Evolutionary conservation across 2,113 vertebrate species (phyloP).

Genomic region (Eretmodus cyanostictus): DNA sequence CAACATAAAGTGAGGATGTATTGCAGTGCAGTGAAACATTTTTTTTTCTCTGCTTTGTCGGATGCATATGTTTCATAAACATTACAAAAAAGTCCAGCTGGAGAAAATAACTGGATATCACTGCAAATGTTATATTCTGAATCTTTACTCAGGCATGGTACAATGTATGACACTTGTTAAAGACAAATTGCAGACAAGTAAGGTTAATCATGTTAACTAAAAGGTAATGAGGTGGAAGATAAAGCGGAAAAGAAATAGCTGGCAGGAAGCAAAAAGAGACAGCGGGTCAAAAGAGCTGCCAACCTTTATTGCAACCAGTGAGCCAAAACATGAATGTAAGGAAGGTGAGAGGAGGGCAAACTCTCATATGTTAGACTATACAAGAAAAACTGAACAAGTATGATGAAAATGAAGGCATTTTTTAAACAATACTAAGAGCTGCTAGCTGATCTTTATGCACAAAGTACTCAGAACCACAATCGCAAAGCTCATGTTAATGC

Average conservation of each 20-base stretch:
- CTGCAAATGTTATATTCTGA: not conserved
- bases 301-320: constrained; percentile 36
- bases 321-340: constrained; percentile 3
- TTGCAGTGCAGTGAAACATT: not conserved
- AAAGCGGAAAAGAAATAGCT: constrained; percentile 9
- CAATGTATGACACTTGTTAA: not conserved
- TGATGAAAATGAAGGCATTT: not conserved
- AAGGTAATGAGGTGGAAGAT: constrained; percentile 51
- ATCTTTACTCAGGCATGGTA: not conserved
- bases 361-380: not conserved
- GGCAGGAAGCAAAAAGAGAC: constrained; percentile 27
- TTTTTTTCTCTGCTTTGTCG: not conserved
- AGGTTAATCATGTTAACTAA: constrained; percentile 46
- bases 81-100: not conserved
- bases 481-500: not conserved
- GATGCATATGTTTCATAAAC: not conserved
- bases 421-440: not conserved
- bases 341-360: not conserved
- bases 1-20: not conserved
- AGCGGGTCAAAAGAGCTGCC: constrained; percentile 23
- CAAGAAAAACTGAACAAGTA: not conserved
- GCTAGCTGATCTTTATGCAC: not conserved
- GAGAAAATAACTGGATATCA: not conserved
- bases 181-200: not conserved
- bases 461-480: not conserved